Base-by-base conservation (phyloP, 1,140 invertebrate species). In the Trichoplusia ni region DNA sequence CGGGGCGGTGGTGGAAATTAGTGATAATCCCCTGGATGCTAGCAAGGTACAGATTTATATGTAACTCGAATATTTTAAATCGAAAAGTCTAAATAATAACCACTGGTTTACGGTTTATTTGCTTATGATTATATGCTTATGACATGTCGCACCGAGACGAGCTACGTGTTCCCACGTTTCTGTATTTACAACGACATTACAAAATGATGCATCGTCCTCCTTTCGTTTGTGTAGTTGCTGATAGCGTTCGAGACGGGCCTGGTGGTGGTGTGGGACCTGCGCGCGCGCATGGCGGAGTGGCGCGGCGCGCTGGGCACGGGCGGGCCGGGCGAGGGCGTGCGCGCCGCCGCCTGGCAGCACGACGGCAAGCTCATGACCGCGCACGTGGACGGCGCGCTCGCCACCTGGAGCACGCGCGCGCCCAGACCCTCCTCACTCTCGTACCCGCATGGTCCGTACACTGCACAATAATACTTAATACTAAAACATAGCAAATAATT, bases 351-450 rank as follows among this genome's bases (percentile, higher is more conserved):
- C 56, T 99, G 99, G 99, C 97, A 99, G 89, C 94, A 98, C 88
- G 98, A 99, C 90, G 99, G 98, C 60, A 98, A 99, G 92, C 97
- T 99, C 87, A 98, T 99, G 95, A 98, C 96, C 70, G 96, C 96
- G 74, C 98, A 99, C 89, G 94, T 94, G 7, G 98, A 99, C 92
- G 99, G 99, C 42, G 98, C 97, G 37, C 93, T 99, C 37, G 95
- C 95, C 54, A 98, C 97, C 21, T 99, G 98, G 98, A 95, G 94
- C 73, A 91, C 95, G 9, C 94, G 95, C 75, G 93, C 94, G 65
- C 92, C 93, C 40, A 97, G 97, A 88, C 96, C 97, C 5, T 91
- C 95, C 46, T 95, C 94, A 67, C 91, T 97, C 68, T 95, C 95
- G 31, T 95, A 95, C 91, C 98, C 98, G 38, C 98, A 99, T 90